Evolutionary conservation across 1,140 invertebrate species (phyloP), one percentile per base, ranked within the genome.

Genomic region (Brachionus rotundiformis): DNA sequence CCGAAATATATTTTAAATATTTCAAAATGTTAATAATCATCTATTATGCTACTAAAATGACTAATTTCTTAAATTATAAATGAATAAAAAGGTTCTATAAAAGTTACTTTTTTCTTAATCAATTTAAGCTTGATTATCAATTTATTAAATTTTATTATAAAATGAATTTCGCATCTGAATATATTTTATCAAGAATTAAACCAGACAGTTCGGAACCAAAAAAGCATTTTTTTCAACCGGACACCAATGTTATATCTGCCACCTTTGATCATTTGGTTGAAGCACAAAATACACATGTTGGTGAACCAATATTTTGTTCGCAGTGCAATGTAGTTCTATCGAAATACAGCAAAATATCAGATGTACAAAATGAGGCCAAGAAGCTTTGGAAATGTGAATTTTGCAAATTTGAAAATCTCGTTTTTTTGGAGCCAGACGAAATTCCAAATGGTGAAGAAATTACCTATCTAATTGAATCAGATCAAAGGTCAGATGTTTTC

Each of bases 351-450:
- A 77, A 54, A 77, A 25, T 73, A 73, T 10, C 36, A 13, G 25
- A 44, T 25, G 4, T 31, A 2, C 10, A 47, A 23, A 41, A 73
- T 23, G 23, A 23, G 23, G 0, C 0, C n/a, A 44, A 73, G 27
- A 82, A 86, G 85, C 83, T 85, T 11, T 87, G 87, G 87, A 59
- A 23, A 4, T 87, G 87, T 84, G 86, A 87, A 71, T 87, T 87
- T 80, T 87, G 87, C 83, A 82, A 77, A 3, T 59, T 83, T n/a
- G 33, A 73, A 11, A 86, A 85, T 77, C 44, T 80, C 27, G 81
- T 87, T n/a, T 86, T 87, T 77, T 75, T 87, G 25, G 84, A 84
- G 19, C 83, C 83, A 11, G 86, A 85, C 61, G 87, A 87, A 75
- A 84, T 85, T 2, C 87, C 87, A 7, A 77, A 61, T 3, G 73